phyloP scores from a whole-genome alignment of 2,113 vertebrate genomes.

The Romanogobio albipinnatus region DNA sequence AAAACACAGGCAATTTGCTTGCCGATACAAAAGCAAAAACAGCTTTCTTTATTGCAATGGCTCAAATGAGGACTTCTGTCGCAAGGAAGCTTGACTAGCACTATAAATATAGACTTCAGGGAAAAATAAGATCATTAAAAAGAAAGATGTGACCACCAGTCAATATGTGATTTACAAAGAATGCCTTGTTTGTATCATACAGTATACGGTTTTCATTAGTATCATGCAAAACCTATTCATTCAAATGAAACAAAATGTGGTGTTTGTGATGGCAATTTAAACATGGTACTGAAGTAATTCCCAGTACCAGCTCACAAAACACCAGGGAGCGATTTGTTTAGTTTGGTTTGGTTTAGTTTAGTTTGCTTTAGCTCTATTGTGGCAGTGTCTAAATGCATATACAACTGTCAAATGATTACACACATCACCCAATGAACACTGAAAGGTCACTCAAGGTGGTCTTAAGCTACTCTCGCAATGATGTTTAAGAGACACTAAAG shows the following conservation, averaged over 20 bases:
- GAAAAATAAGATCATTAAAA: slow-evolving; percentile 1
- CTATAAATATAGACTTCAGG: not conserved
- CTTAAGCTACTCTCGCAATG: no score
- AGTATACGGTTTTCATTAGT: not conserved
- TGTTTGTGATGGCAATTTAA: not conserved
- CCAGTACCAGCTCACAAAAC: not conserved
- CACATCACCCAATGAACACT: not conserved
- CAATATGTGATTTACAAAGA: not conserved
- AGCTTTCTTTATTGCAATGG: not conserved
- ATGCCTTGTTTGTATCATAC: not conserved
- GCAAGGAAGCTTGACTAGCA: not conserved
- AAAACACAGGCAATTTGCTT: not conserved
- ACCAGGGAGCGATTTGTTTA: not conserved
- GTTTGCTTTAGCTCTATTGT: not conserved
- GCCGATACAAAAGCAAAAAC: not conserved
- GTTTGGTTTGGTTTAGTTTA: not conserved
- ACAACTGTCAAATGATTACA: not conserved
- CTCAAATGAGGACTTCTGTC: not conserved
- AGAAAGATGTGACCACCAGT: slow-evolving; percentile 4
- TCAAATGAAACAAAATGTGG: not conserved
- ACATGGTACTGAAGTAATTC: not conserved
- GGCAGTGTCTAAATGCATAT: not conserved
- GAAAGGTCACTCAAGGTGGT: not conserved
- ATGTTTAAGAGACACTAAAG: no score
- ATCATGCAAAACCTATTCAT: slow-evolving; percentile 3